phyloP scores from a whole-genome alignment of 2,888 invertebrate species.

The Imbricaverruca yamaguchii region DNA sequence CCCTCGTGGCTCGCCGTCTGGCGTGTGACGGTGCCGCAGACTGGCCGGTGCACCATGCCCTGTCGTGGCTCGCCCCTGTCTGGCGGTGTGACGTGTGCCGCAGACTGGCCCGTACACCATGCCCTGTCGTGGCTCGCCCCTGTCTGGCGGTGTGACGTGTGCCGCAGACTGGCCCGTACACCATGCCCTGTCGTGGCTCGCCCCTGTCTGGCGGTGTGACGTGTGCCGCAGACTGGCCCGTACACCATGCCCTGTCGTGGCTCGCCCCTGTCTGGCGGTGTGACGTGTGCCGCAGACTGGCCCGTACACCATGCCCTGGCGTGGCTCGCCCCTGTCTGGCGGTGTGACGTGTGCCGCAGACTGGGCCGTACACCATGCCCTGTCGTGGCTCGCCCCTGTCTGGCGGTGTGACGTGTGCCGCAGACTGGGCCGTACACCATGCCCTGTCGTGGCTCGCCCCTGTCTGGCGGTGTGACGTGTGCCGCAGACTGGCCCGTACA shows the following conservation, averaged over 20 bases:
- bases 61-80: constrained; percentile 33
- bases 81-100: too few species aligned
- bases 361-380: too few species aligned
- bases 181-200: background rate
- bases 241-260: too few species aligned
- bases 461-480: too few species aligned
- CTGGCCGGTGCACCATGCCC: constrained; percentile 75
- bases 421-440: too few species aligned
- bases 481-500: background rate
- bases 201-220: background rate
- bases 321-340: constrained; percentile 67
- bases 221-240: background rate
- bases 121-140: too few species aligned
- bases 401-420: too few species aligned
- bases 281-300: constrained; percentile 57
- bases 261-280: background rate
- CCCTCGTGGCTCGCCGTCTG: constrained; percentile 79
- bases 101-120: too few species aligned
- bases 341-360: constrained; percentile 62
- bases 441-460: too few species aligned
- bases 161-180: background rate
- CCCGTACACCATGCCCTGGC: constrained; percentile 76
- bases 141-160: too few species aligned
- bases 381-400: too few species aligned
- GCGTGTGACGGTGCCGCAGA: constrained; percentile 86